These are phyloP conservation scores for Athetis lepigone DNA, from an alignment of 2,888 invertebrate species.

Conservation along the genomic window DNA sequence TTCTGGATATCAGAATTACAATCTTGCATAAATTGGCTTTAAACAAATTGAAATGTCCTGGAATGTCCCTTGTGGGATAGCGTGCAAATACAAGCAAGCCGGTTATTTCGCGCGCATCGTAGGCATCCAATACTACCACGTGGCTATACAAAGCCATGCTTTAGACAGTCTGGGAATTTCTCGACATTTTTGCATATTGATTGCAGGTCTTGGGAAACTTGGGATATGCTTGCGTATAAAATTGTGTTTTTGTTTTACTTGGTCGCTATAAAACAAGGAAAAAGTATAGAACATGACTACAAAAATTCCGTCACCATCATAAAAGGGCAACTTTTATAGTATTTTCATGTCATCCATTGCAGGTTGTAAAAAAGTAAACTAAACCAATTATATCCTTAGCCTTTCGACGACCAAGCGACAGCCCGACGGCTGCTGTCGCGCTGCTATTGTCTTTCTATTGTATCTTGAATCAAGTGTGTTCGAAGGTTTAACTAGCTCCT, in stretches of 20 bases:
- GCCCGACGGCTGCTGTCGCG: no score
- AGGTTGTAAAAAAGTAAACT: conserved; percentile 1
- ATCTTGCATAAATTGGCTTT: conserved; percentile 29
- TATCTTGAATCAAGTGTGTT: no score
- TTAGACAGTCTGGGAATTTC: conserved; percentile 44
- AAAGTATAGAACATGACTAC: neutral
- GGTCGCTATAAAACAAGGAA: neutral
- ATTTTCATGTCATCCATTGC: conserved; percentile 7
- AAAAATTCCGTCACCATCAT: neutral
- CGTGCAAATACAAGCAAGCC: conserved; percentile 38
- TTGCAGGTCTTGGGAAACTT: conserved; percentile 1
- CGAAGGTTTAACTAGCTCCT: no score
- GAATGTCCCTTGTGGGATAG: conserved; percentile 32
- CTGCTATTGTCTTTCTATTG: no score
- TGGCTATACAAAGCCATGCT: conserved; percentile 29
- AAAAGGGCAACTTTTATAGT: neutral
- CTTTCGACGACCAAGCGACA: no score
- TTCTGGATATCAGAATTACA: conserved; percentile 16
- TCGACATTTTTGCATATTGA: conserved; percentile 36
- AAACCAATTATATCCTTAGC: neutral
- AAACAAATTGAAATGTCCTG: conserved; percentile 48
- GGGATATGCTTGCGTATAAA: neutral
- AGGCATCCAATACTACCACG: conserved; percentile 36
- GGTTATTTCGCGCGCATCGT: conserved; percentile 54
- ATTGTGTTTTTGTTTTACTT: neutral